These are phyloP conservation scores for Ursus arctos DNA, from an alignment of 2,113 vertebrate species.

Conservation along the genomic window DNA sequence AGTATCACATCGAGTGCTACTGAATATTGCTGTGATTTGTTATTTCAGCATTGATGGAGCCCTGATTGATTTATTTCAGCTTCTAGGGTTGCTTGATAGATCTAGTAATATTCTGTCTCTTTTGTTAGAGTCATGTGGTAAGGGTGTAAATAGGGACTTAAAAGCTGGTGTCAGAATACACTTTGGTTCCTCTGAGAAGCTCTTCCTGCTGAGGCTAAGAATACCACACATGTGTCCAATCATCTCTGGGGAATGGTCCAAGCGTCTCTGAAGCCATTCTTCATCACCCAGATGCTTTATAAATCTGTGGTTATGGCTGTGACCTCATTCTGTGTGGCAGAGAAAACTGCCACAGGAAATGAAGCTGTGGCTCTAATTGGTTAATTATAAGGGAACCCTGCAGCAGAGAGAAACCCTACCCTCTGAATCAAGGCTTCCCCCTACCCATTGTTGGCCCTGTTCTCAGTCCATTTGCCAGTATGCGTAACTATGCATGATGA, in stretches of 20 bases:
- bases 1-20: neutral
- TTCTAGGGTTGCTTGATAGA: slow-evolving; percentile 55
- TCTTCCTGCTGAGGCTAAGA: slow-evolving; percentile 36
- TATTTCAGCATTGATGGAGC: slow-evolving; percentile 23
- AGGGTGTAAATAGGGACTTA: slow-evolving; percentile 44
- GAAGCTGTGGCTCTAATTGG: slow-evolving; percentile 42
- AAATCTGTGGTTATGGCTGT: slow-evolving; percentile 54
- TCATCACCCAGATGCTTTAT: slow-evolving; percentile 57
- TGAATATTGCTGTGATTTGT: neutral
- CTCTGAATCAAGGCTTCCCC: slow-evolving; percentile 50
- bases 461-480: neutral
- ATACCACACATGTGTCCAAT: slow-evolving; percentile 7
- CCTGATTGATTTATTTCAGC: slow-evolving; percentile 20
- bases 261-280: slow-evolving; percentile 55
- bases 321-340: slow-evolving; percentile 66
- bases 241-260: slow-evolving; percentile 49
- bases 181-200: slow-evolving; percentile 59
- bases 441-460: neutral
- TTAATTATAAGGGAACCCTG: slow-evolving; percentile 62
- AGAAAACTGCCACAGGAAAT: slow-evolving; percentile 61
- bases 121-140: slow-evolving; percentile 61
- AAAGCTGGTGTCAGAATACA: slow-evolving; percentile 61
- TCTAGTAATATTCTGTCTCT: slow-evolving; percentile 29
- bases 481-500: neutral
- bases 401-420: slow-evolving; percentile 43